Conservation (phyloP, 35 echinoderm and acorn worm species). For the Heliocidaris erythrogramma region DNA sequence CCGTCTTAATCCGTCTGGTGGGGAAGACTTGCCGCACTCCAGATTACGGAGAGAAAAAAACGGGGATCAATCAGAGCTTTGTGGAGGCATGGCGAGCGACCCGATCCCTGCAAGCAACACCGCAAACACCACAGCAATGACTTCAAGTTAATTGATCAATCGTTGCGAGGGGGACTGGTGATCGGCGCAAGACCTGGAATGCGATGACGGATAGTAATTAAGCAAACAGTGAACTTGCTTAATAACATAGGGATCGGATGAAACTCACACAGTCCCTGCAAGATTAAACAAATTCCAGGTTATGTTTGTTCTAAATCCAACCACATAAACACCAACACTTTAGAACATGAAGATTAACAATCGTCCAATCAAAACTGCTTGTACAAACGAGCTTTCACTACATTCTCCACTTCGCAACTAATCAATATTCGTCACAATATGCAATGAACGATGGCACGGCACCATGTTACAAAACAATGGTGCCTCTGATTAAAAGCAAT, state of each 20-base stretch:
- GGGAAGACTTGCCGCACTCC: not conserved
- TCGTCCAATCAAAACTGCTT: not conserved
- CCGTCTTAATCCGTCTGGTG: not conserved
- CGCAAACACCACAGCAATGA: not conserved
- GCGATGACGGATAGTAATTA: not conserved
- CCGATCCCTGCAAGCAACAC: not conserved
- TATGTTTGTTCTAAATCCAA: not conserved
- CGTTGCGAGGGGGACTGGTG: not conserved
- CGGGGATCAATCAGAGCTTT: not conserved
- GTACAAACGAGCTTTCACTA: not conserved
- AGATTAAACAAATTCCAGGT: not conserved
- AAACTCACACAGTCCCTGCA: not conserved
- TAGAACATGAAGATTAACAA: not conserved
- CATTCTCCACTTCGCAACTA: not conserved
- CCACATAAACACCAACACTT: not conserved
- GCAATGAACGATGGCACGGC: not conserved
- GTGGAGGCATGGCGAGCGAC: not conserved
- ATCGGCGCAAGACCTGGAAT: not conserved
- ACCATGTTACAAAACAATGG: not conserved
- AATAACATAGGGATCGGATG: not conserved
- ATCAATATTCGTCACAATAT: conserved; percentile 5
- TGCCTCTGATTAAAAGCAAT: not conserved
- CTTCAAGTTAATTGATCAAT: conserved; percentile 35
- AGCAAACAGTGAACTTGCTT: not conserved
- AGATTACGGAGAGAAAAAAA: not conserved